Base-by-base conservation (phyloP, 2,113 vertebrate species). In the Grallaria varia region DNA sequence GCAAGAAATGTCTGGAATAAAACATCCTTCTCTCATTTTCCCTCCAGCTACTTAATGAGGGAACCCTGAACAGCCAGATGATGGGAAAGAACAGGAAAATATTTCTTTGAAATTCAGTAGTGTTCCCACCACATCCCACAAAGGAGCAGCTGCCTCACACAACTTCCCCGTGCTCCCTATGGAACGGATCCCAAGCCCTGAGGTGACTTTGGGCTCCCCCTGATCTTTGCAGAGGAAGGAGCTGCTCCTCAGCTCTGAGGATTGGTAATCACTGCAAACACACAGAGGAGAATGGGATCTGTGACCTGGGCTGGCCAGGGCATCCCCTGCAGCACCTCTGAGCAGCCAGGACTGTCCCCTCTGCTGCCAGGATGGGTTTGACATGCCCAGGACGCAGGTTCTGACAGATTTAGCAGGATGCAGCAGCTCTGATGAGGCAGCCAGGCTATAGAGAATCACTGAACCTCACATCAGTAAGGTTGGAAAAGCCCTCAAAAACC, bases 181-280 rank as follows among this genome's bases (percentile, higher is more conserved):
- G n/a, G 59, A 39, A 0, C 1, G 16, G 28, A 52, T 10, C 44
- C 28, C 0, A 30, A 33, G 56, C 50, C 37, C 33, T 28, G 72
- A 13, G 18, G 31, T 6, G 4, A 24, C 55, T 30, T 4, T 1
- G 14, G 55, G 14, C 25, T 21, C 19, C 1, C 25, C 7, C 33
- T 8, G 12, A 4, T 6, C 64, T 13, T n/a, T 10, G 33, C 16
- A 16, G 39, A 1, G 40, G 14, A n/a, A 44, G 17, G 33, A 73
- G 67, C 55, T 31, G 56, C 75, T 63, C 45, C 25, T 53, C 4
- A 0, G 17, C 9, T n/a, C 4, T 47, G n/a, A 53, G 71, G 11
- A 2, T 28, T 8, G 8, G 15, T 4, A n/a, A 69, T 2, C n/a
- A 2, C 42, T 4, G 3, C 15, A 6, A 0, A 4, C 35, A 2